Percentiles rank a stretch among this genome's conserved stretches.
Evolutionary conservation across 2,797 vertebrate genomes (phyloP).

Genomic region (Characodon lateralis): DNA sequence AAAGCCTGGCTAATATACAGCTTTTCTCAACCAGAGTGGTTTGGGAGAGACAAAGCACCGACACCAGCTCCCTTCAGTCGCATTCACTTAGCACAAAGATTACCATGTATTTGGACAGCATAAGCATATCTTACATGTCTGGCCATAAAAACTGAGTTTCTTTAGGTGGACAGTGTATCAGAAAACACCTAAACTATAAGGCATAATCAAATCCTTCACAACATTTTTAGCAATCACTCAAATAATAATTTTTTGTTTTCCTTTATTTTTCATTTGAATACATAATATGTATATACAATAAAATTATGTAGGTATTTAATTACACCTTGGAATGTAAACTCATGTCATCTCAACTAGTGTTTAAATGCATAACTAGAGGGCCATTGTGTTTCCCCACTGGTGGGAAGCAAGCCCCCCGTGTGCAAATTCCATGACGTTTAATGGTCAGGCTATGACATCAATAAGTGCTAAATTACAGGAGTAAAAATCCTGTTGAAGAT

Average conservation of each 20-base stretch:
- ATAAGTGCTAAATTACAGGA: background rate
- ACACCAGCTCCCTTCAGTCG: background rate
- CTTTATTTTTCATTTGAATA: background rate
- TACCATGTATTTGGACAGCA: background rate
- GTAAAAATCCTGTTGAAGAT: background rate
- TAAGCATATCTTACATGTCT: background rate
- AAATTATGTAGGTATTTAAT: no score
- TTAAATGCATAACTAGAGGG: no score
- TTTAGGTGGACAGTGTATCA: background rate
- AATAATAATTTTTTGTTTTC: background rate
- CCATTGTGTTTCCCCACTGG: no score
- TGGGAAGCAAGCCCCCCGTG: background rate
- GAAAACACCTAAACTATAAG: background rate
- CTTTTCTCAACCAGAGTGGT: background rate
- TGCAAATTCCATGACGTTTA: background rate
- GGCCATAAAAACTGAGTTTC: background rate
- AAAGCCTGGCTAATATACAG: slow-evolving; percentile 44
- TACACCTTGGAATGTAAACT: no score
- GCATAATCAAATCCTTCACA: background rate
- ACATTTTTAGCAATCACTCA: background rate
- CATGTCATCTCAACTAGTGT: no score
- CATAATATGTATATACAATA: background rate
- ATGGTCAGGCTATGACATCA: background rate
- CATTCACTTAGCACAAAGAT: background rate
- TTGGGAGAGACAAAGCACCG: background rate